Base-by-base conservation (phyloP, 2,888 invertebrate species). In the Mayetiola destructor region DNA sequence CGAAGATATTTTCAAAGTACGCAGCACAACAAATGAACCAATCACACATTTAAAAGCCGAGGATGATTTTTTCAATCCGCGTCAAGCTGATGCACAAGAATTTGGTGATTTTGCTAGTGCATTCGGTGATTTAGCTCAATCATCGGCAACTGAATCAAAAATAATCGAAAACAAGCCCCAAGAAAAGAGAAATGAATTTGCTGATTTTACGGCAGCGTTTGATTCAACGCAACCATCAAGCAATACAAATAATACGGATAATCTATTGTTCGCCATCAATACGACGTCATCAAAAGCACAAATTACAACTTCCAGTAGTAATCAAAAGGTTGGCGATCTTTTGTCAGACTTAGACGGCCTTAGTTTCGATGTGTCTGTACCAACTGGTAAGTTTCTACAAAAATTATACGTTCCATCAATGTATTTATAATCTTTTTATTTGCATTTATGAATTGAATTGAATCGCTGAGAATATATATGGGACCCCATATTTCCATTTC, bases 71-170 rank as follows among this genome's bases (percentile, higher is more conserved):
- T 73, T 72, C 48, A 70, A 72, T 66, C 72, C 72, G 14, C 66
- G 75, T 57, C 72, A 75, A 52, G 70, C 68, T 4, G 77, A 77
- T 60, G 62, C 66, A 35, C 66, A 70, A 37, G 88, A 88, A 59
- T 89, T 89, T 69, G 88, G 88, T 0, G 87, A 88, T 71, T 89
- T 89, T 67, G 75, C 81, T 4, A 77, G 80, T 60, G 88, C 84
- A 1, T 88, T 88, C 68, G 76, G 74, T 14, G n/a, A n/a, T n/a
- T n/a, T n/a, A n/a, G n/a, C n/a, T n/a, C 16, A 2, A 48, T 27
- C 48, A n/a, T 4, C 40, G 6, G 27, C 16, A 9, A 9, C 40
- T 12, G 18, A 16, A 39, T 2, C 39, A 3, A 27, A 48, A 27
- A 14, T 48, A 9, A 16, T 27, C 29, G 48, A 27, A 8, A 21